Percentiles rank a stretch among this genome's conserved stretches.
phyloP scores from a whole-genome alignment of 2,888 invertebrate genomes.

The Drosophila falleni region DNA sequence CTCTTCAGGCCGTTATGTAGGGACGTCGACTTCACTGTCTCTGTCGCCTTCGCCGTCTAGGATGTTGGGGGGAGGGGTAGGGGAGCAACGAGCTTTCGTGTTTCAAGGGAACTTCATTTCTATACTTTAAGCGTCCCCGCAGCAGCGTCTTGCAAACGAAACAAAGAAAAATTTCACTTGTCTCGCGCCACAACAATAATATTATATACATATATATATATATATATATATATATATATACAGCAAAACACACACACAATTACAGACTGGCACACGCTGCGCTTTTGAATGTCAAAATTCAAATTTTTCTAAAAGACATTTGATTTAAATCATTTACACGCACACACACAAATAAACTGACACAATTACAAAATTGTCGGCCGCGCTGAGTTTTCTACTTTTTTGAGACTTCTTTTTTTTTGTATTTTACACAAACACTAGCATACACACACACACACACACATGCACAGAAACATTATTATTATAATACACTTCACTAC shows the following conservation, averaged over 20 bases:
- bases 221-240: constrained; percentile 12
- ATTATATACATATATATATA: constrained; percentile 14
- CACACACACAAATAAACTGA: constrained; percentile 53
- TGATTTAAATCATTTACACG: constrained; percentile 63
- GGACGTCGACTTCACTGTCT: constrained; percentile 30
- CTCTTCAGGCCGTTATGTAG: constrained; percentile 48
- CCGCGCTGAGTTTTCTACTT: constrained; percentile 60
- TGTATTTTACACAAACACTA: constrained; percentile 33
- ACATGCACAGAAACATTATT: constrained; percentile 34
- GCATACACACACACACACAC: constrained; percentile 1
- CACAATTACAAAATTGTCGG: constrained; percentile 73
- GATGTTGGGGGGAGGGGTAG: background rate
- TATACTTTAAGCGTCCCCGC: constrained; percentile 60
- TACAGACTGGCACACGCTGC: constrained; percentile 25
- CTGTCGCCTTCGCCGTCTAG: constrained; percentile 16
- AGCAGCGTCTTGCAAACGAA: constrained; percentile 42
- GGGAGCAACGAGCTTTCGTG: constrained; percentile 48
- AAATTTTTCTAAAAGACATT: constrained; percentile 56
- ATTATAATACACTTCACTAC: constrained; percentile 62
- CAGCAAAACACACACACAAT: constrained; percentile 18
- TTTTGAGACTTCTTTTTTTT: constrained; percentile 62
- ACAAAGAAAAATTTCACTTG: constrained; percentile 80
- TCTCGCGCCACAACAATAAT: constrained; percentile 48
- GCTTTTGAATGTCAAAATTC: constrained; percentile 63
- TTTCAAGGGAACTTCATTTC: constrained; percentile 71